Evolutionary conservation across 1,140 invertebrate species (phyloP).

Genomic region (Drosophila pectinifera): DNA sequence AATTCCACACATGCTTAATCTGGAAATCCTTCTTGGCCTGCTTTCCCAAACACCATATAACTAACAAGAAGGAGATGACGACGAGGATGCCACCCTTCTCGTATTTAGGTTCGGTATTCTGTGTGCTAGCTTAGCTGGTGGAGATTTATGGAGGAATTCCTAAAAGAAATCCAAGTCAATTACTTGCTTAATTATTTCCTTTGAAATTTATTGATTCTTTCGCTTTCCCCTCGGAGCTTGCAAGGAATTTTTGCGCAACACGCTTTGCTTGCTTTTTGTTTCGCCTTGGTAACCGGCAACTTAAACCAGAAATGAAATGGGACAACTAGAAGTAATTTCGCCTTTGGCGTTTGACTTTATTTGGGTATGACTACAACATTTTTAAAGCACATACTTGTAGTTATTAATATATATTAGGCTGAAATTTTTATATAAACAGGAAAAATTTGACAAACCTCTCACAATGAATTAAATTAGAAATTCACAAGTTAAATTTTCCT

Average conservation of each 20-base stretch:
- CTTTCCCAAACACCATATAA: conserved; percentile 45
- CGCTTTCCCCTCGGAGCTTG: conserved; percentile 16
- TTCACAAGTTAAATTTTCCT: conserved; percentile 1
- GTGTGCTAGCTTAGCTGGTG: conserved; percentile 67
- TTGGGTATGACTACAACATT: conserved; percentile 12
- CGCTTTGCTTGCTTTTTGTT: conserved; percentile 69
- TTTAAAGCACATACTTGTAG: background rate
- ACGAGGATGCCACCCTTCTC: conserved; percentile 34
- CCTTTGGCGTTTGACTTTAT: conserved; percentile 40
- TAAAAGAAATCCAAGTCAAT: conserved; percentile 84
- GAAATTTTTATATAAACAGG: background rate
- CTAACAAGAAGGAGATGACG: conserved; percentile 43
- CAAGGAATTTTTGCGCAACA: conserved; percentile 59
- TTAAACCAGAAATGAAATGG: conserved; percentile 51
- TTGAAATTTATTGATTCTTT: conserved; percentile 83
- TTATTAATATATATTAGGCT: too few species aligned
- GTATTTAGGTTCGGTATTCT: conserved; percentile 40
- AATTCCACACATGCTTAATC: conserved; percentile 38
- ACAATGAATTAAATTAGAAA: background rate
- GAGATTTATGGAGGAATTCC: conserved; percentile 84
- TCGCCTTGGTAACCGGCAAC: conserved; percentile 58
- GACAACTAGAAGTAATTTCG: conserved; percentile 43
- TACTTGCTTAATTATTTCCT: conserved; percentile 84
- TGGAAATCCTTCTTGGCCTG: conserved; percentile 57
- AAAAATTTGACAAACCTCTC: too few species aligned